These are phyloP conservation scores for Dryococelus australis DNA, from an alignment of 2,888 invertebrate genomes.

Conservation along the genomic window DNA sequence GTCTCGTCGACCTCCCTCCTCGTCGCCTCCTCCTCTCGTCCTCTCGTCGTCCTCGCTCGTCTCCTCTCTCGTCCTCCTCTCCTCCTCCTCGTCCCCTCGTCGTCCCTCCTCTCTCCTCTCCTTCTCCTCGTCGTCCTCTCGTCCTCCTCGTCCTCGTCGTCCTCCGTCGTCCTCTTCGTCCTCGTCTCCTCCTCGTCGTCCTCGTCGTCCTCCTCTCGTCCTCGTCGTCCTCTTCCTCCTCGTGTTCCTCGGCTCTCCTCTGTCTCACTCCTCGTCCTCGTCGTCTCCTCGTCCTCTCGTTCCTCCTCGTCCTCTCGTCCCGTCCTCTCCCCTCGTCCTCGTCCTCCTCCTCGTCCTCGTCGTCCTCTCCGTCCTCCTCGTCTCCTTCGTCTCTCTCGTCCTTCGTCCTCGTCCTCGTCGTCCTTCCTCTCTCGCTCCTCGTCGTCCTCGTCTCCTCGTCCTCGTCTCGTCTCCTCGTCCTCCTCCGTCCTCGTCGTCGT, in stretches of 20 bases:
- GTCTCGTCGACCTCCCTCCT: neutral
- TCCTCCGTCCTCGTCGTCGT: neutral
- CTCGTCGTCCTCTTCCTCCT: neutral
- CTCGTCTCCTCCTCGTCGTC: rapidly evolving
- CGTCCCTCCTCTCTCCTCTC: neutral
- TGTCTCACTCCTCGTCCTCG: neutral
- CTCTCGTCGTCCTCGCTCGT: neutral
- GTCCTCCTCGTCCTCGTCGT: neutral
- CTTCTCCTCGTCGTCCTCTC: neutral
- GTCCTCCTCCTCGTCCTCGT: neutral
- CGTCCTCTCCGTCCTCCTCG: neutral
- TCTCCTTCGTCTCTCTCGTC: neutral
- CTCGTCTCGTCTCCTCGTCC: neutral
- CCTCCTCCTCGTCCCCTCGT: neutral
- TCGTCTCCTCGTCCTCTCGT: neutral
- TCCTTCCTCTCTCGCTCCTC: neutral
- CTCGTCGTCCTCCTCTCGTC: neutral
- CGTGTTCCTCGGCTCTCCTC: neutral
- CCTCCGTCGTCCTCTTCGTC: neutral
- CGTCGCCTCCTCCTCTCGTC: neutral
- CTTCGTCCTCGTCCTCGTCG: neutral
- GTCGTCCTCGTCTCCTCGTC: neutral
- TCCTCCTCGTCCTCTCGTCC: neutral
- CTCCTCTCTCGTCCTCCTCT: neutral
- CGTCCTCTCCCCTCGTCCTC: neutral